Base-by-base conservation (phyloP, 92 coral and sea anemone genomes). In the Porites divaricata region DNA sequence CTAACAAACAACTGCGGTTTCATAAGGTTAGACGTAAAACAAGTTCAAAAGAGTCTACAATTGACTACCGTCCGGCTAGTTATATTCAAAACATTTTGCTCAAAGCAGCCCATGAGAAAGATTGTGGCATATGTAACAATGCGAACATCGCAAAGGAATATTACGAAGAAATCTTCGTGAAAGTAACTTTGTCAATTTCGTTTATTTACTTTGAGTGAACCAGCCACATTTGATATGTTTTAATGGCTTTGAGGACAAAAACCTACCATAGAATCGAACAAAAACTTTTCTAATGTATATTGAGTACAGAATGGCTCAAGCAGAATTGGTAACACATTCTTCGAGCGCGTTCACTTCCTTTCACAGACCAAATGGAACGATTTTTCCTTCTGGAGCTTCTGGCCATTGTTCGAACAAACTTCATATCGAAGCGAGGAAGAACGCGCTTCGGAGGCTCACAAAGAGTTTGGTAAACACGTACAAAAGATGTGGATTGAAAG, bases 251-350 rank as follows among this genome's bases (percentile, higher is more conserved):
- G 8, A 22, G 79, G 79, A 73, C 86, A 63, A 72, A 72, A 62
- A 71, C 79, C 13, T 45, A 63, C 70, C 49, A 72, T 20, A 82
- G 79, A 72, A 61, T 49, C 61, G 86, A 82, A 41, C 25, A 62
- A 72, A 82, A 72, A 58, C 54, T 82, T 61, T 45, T 82, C 74
- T 72, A 22, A 61, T 82, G 86, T 45, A 71, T 71, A 59, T 63
- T 73, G 79, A 82, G 79, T 13, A 9, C 80, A 87, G 73, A 63
- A 94, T 94, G 98, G 95, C 95, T 75, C 98, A 94, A 92, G 93
- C 98, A 8, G 98, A 94, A 85, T 66, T 94, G 28, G 87, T 94
- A 56, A 83, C 95, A 74, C 98, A 94, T 68, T 94, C 98, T 26
- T 85, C 88, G 54, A 93, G 98, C 59, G 98, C 98, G 21, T 94